Base-by-base conservation (phyloP, 1,140 invertebrate genomes). In the Bradynema listronoti region DNA sequence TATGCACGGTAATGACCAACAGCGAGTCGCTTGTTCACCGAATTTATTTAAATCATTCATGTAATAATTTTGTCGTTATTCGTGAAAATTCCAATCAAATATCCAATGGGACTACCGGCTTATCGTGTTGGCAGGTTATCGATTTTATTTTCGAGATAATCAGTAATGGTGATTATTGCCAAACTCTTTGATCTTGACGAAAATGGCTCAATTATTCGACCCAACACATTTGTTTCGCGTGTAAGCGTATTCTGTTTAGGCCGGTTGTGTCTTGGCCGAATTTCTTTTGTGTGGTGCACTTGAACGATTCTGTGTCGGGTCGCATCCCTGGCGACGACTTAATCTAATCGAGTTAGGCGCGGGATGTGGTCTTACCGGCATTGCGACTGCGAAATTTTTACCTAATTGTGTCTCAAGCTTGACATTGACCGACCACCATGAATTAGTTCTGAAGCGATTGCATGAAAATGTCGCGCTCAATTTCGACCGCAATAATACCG, bases 361-460 rank as follows among this genome's bases (percentile, higher is more conserved):
- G 6, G 63, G 63, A 1, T 65, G 63, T 60, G 63, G 63, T 30
- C 45, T 65, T n/a, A 53, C 65, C 0, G 63, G 63, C 16, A 65
- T 65, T 41, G 42, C 24, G 7, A 53, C 41, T 4, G 25, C 25
- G 16, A 56, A 33, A 19, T 68, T 41, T 47, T 4, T 29, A 29
- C 34, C 47, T 9, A 14, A 16, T n/a, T 11, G n/a, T 1, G 4
- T 22, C 27, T 29, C 5, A 5, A n/a, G 9, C 29, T 14, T 69
- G 5, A 14, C 39, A 1, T 19, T 36, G 1, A 65, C 65, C 39
- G 63, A 65, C 41, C 24, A 22, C 34, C 36, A 65, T 60, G 22
- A 27, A 22, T 42, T 66, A 6, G 63, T 65, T 47, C 47, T 65
- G n/a, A 24, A 45, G 3, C 64, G 58, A 22, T 22, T 65, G 1